Base-by-base conservation (phyloP, 2,113 vertebrate species). In the Salvator merianae region DNA sequence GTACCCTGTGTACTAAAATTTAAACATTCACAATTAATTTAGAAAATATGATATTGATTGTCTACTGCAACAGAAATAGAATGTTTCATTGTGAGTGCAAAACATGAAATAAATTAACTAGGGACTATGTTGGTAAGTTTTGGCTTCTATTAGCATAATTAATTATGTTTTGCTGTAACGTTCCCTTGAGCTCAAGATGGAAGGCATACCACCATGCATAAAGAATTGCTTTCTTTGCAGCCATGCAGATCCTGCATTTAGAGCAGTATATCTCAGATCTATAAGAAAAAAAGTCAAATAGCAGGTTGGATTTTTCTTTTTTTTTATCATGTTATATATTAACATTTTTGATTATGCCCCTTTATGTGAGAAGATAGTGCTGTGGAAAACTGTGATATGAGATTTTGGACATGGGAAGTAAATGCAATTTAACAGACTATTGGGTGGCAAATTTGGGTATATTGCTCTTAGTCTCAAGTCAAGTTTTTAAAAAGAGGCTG, bases 161-260 rank as follows among this genome's bases (percentile, higher is more conserved):
- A 83, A 83, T 83, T 83, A 75, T 75, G 59, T 40, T 83, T 83
- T 62, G 34, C 65, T 83, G 38, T 75, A 75, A 83, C 32, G 30
- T 24, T 83, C 40, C 72, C 59, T 55, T 8, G 40, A 83, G 81
- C 82, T 83, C 13, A 76, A 53, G 43, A 36, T 76, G 16, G 73
- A 83, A 76, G 75, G 38, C 30, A 66, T 75, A 62, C 59, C 13
- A 50, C 40, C 38, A 36, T 83, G 72, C 72, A 76, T 83, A 83
- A 66, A 76, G 40, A 83, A 68, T 66, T 68, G 47, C 66, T 77
- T 76, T 77, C 40, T 76, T 83, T 53, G 30, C 63, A 76, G 43
- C 47, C 43, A 13, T 22, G 68, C 38, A 75, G 28, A 14, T 76
- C 24, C n/a, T 68, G 43, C 40, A 73, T 73, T 82, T 63, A 38